Evolutionary conservation across 2,888 invertebrate genomes (phyloP), one percentile per base, ranked within the genome.

Genomic region (Calephelis perditalis): DNA sequence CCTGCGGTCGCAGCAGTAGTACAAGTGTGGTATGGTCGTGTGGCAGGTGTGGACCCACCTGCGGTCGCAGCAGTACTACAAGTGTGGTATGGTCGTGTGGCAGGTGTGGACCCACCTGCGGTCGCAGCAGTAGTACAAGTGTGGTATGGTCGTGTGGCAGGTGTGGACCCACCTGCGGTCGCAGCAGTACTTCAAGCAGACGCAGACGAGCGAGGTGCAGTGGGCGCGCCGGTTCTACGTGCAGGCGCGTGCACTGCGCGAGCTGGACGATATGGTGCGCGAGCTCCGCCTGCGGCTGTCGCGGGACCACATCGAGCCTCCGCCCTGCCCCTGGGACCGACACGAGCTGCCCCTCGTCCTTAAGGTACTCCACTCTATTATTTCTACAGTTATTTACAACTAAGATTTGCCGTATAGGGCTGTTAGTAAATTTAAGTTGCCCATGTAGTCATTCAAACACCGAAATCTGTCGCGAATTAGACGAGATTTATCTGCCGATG

Each of bases 191-290:
- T 93, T 95, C 74, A 82, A 78, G 47, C 78, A 79, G 46, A 72
- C 77, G 5, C 79, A 82, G 9, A 77, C 76, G 67, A 75, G 81
- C 11, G 94, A 94, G 72, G 78, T 76, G 37, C 71, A 81, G 0
- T 97, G 97, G 97, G 95, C 95, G 3, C 85, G 86, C 0, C 87
- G 92, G 3, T 93, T 94, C 78, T 94, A 92, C 77, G 91, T 97
- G 40, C 95, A 95, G 72, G 77, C 94, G 54, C 92, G 93, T n/a
- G 92, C 94, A 0, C 79, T 97, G 59, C 91, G 91, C 7, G 97
- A 97, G 74, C 93, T 96, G 77, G 91, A 94, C 70, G 91, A 93
- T 36, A 78, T 97, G 62, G 92, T 96, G 1, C 81, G 86, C 0
- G 98, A 98, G 68, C 80, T 98, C 54, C 92, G 91, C 11, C 63